A percentile compares a stretch with the other conserved stretches of the same genome.
These are phyloP conservation scores for Charanyca ferruginea DNA, from an alignment of 2,888 invertebrate species.

Conservation along the genomic window DNA sequence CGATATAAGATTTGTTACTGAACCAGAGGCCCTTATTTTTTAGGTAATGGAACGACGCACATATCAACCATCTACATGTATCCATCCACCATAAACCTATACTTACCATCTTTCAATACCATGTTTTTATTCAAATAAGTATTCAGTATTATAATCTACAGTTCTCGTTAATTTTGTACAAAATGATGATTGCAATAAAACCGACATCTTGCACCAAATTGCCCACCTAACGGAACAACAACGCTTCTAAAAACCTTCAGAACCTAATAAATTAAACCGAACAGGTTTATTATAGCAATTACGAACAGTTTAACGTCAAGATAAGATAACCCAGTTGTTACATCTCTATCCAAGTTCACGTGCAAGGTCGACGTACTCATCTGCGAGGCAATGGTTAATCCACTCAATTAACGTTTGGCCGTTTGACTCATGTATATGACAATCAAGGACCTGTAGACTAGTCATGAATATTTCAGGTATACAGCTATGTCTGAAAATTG, in stretches of 20 bases:
- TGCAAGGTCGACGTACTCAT: constrained; percentile 62
- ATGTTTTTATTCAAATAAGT: too few relatives aligned
- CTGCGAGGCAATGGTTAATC: constrained; percentile 38
- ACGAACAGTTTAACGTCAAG: constrained; percentile 52
- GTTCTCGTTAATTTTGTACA: not conserved
- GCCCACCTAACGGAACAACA: constrained; percentile 27
- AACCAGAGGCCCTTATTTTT: not conserved
- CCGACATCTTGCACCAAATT: constrained; percentile 10
- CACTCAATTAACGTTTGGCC: constrained; percentile 50
- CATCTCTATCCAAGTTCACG: constrained; percentile 61
- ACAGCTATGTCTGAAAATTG: constrained; percentile 29
- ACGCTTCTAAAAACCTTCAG: constrained; percentile 24
- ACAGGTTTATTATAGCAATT: constrained; percentile 57
- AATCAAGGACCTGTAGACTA: not conserved
- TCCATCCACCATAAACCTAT: too few relatives aligned
- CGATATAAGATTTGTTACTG: not conserved
- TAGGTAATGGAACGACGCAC: not conserved
- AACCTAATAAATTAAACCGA: constrained; percentile 50
- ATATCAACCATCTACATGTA: too few relatives aligned
- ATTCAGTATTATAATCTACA: too few relatives aligned
- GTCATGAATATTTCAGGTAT: constrained; percentile 53
- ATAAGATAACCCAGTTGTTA: constrained; percentile 65
- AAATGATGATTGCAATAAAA: not conserved
- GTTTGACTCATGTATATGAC: constrained; percentile 30
- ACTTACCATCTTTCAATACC: too few relatives aligned